Conservation (phyloP, 1,140 invertebrate genomes). For the Zaprionus africanus region DNA sequence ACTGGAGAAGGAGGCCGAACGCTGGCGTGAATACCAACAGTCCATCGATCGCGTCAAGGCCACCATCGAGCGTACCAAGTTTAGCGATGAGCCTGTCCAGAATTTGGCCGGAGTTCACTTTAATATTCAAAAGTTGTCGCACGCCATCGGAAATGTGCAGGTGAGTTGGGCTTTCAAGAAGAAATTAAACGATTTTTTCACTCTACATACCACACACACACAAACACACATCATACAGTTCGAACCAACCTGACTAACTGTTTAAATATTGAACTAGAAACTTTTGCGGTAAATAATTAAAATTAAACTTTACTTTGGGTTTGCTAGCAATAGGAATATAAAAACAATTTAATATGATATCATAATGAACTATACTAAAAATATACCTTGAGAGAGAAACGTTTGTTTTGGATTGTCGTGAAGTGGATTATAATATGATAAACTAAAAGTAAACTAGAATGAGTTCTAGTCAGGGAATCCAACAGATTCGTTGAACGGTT, state of each 20-base stretch:
- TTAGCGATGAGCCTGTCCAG: constrained; percentile 90
- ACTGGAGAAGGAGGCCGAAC: constrained; percentile 90
- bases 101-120: constrained; percentile 91
- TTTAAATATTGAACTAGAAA: not conserved
- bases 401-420: too few species aligned
- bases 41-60: constrained; percentile 90
- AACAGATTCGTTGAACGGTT: too few species aligned
- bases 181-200: not conserved
- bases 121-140: constrained; percentile 91
- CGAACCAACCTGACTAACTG: not conserved
- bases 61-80: constrained; percentile 89
- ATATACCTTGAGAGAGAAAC: too few species aligned
- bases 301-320: not conserved
- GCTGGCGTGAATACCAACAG: constrained; percentile 91
- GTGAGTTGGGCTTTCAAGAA: constrained; percentile 85
- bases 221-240: not conserved
- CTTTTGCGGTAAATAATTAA: not conserved
- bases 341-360: too few species aligned
- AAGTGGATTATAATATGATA: too few species aligned
- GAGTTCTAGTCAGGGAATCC: too few species aligned
- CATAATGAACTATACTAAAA: too few species aligned
- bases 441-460: too few species aligned
- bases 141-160: constrained; percentile 91
- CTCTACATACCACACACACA: not conserved
- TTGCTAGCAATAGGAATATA: not conserved